Evolutionary conservation across 30 jellyfish, hydroid and myxozoan genomes (phyloP), one percentile per base, ranked within the genome.

Genomic region (Hydractinia echinata): DNA sequence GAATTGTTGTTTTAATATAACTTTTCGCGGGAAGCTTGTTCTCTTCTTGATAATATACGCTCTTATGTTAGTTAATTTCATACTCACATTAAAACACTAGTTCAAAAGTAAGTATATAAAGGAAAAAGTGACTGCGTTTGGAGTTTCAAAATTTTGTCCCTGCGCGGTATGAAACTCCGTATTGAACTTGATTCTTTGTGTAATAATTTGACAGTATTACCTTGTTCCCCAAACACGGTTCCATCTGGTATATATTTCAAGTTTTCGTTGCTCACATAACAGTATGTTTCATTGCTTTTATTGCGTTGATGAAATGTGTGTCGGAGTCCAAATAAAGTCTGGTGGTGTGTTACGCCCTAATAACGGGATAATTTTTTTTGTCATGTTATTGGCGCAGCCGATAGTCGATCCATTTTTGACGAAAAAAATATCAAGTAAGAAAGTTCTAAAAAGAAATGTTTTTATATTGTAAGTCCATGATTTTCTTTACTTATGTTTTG

Each of bases 181-280:
- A 30, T 0, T 30, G 2, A 30, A 30, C 44, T 30, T 2, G 44
- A 30, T 30, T 30, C 44, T 30, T 30, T 30, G 44, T 30, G 2
- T 30, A 30, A 30, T 30, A 30, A n/a, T 30, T 30, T 30, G 44
- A 30, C 44, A 10, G 19, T 72, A 80, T 71, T 73, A 88, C 99
- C 99, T 94, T 39, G 94, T 83, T 4, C 99, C 99, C 99, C 97
- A 94, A 94, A 94, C 11, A 94, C 97, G 20, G 74, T 89, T 15
- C 99, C 99, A 77, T 94, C 91, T 52, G 96, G 76, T 67, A 62
- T n/a, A 94, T 84, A 61, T n/a, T n/a, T 94, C 99, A 53, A 94
- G 72, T 94, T 94, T 68, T 88, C 84, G 58, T 94, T 94, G 5
- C 76, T 88, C 72, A 88, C 94, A 8, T 94, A 30, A 94, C 97